phyloP scores from a whole-genome alignment of 1,140 invertebrate species.

The Eurosta solidaginis region DNA sequence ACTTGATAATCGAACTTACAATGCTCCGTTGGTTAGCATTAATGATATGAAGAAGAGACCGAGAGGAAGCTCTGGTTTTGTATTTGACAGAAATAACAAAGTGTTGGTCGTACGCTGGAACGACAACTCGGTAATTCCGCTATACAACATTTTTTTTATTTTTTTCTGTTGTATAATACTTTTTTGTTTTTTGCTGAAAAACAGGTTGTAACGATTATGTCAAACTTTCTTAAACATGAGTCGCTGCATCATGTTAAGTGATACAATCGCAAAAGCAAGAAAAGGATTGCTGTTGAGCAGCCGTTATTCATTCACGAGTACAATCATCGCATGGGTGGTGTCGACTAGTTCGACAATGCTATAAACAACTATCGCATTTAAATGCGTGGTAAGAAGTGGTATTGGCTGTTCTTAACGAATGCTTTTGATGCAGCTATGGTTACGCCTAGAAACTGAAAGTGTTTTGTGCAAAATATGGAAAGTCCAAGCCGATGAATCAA shows the following conservation, averaged over 20 bases:
- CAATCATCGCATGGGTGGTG: constrained; percentile 32
- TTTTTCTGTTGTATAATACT: too few relatives aligned
- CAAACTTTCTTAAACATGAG: not conserved
- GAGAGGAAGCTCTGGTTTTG: too few relatives aligned
- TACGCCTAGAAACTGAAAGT: constrained; percentile 32
- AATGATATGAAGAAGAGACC: not conserved
- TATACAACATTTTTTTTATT: not conserved
- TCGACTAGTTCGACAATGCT: too few relatives aligned
- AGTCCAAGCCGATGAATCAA: too few relatives aligned
- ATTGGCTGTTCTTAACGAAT: constrained; percentile 34
- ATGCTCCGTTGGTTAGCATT: not conserved
- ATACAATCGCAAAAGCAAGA: not conserved
- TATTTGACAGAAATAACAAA: not conserved
- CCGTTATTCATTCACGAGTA: not conserved
- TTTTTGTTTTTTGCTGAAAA: too few relatives aligned
- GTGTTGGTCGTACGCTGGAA: not conserved
- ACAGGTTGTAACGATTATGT: not conserved
- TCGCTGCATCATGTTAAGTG: not conserved
- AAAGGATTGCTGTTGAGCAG: not conserved
- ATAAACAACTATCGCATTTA: too few relatives aligned
- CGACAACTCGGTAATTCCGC: too few relatives aligned
- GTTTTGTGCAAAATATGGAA: not conserved
- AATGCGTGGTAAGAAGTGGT: too few relatives aligned
- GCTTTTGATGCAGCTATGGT: constrained; percentile 33
- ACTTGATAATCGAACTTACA: not conserved